A percentile compares a stretch with the other conserved stretches of the same genome.
These are phyloP conservation scores for Drosophila engyochracea DNA, from an alignment of 2,888 invertebrate genomes.

Conservation along the genomic window DNA sequence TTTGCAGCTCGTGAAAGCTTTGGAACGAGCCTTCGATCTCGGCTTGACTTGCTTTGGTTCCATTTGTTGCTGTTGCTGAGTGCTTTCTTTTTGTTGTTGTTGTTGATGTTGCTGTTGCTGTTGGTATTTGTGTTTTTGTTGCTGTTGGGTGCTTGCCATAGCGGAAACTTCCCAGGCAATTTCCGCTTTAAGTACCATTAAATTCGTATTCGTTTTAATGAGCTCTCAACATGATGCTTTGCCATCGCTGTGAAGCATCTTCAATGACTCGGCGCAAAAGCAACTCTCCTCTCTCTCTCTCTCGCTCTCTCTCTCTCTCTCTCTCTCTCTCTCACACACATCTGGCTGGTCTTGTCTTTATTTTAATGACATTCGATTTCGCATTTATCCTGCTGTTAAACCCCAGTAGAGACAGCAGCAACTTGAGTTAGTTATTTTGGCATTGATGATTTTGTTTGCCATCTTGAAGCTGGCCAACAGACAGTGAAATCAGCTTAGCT, in stretches of 20 bases:
- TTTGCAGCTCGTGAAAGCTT: conserved; percentile 76
- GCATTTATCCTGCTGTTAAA: conserved; percentile 54
- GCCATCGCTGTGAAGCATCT: conserved; percentile 20
- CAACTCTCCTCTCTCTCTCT: not conserved
- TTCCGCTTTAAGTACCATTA: conserved; percentile 82
- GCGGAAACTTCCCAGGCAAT: conserved; percentile 81
- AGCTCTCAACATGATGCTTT: conserved; percentile 80
- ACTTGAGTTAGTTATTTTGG: conserved; percentile 43
- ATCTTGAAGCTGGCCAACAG: conserved; percentile 54
- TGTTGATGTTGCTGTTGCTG: not conserved
- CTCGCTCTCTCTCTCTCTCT: not conserved
- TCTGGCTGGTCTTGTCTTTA: conserved; percentile 49
- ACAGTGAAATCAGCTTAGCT: conserved; percentile 67
- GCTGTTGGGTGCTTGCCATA: conserved; percentile 58
- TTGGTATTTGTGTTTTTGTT: conserved; percentile 18
- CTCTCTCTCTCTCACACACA: not conserved
- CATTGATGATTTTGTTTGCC: conserved; percentile 29
- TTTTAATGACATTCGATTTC: conserved; percentile 78
- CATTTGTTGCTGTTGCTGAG: conserved; percentile 13
- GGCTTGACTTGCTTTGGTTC: conserved; percentile 43
- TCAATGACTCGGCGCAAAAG: conserved; percentile 31
- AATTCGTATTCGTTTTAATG: conserved; percentile 81
- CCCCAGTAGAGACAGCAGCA: conserved; percentile 13
- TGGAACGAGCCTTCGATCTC: conserved; percentile 70
- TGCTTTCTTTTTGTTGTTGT: conserved; percentile 27